Base-by-base conservation (phyloP, 2,888 invertebrate species). In the Rambutsinella grinnellia region DNA sequence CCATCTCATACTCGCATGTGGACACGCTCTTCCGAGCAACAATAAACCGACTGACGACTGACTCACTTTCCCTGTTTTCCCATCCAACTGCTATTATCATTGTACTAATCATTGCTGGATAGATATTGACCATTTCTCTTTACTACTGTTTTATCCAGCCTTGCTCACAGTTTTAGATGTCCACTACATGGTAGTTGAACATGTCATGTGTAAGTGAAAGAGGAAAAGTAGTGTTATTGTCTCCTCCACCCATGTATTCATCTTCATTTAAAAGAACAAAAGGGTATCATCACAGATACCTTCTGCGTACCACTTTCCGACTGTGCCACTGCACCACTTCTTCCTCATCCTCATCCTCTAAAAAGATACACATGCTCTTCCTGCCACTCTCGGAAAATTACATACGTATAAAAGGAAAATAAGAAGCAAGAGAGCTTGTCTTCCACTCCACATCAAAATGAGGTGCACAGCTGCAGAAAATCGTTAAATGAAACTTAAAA, bases 401-500 rank as follows among this genome's bases (percentile, higher is more conserved):
- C 36, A 36, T 8, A 36, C 6, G 36, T 5, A 36, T 36, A 36
- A 13, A 13, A 36, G 6, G 36, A 13, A 36, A n/a, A n/a, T n/a
- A n/a, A n/a, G n/a, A n/a, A n/a, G n/a, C n/a, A n/a, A n/a, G n/a
- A n/a, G n/a, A n/a, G n/a, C n/a, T n/a, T n/a, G n/a, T n/a, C n/a
- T n/a, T n/a, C n/a, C n/a, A n/a, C n/a, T n/a, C n/a, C n/a, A n/a
- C n/a, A n/a, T n/a, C 13, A 36, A 36, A 36, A 36, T 36, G 53
- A 53, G 67, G 67, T 75, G 67, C 74, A 75, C 74, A 75, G 74
- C 74, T 75, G 74, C 74, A 75, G 74, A 67, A 75, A 75, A 75
- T 75, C 62, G 74, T 75, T 75, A 75, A 75, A 75, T 75, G 74
- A 75, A 75, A 75, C 74, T 67, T 67, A 75, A 75, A 75, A 67